Base-by-base conservation (phyloP, 2,797 vertebrate species). In the Arctocebus calabarensis region DNA sequence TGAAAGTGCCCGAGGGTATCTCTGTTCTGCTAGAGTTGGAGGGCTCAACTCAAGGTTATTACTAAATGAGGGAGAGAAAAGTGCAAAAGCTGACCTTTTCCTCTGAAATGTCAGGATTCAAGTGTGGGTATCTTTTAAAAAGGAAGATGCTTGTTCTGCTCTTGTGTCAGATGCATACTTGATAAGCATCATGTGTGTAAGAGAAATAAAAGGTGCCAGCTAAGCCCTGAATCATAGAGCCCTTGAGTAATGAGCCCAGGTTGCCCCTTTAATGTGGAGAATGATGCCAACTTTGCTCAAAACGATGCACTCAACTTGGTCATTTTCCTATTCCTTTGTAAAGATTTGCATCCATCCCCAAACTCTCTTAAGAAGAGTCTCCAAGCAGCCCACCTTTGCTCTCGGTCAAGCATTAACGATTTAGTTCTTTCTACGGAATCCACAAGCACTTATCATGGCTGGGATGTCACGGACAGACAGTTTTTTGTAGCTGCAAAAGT, bases 31-130 rank as follows among this genome's bases (percentile, higher is more conserved):
- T 93, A 89, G 92, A 97, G 95, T 96, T 84, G 92, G 95, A 97
- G 96, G 94, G 95, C 93, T 97, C 89, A 59, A 91, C 83, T 97
- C 95, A 97, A 97, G 45, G 94, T 90, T 96, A 93, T 90, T 96
- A 92, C 70, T 68, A 96, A 97, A 84, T 84, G 88, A 98, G 79
- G 91, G 25, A 90, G 1, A 27, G 96, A 66, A 96, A 94, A 98
- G 97, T 95, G 96, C 62, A 95, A 48, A 48, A 85, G 52, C 64
- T 96, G 90, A 95, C 90, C 95, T 97, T 97, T 97, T 96, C 86
- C 83, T 90, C 12, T 20, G 75, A 81, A 79, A 86, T 93, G 96
- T 59, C 94, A 97, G 86, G 92, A 91, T 85, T 90, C 62, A 88
- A 95, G 92, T n/a, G 77, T 83, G 89, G 95, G 70, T 11, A 10